phyloP scores from a whole-genome alignment of 1,140 invertebrate genomes.

The Polyergus mexicanus region DNA sequence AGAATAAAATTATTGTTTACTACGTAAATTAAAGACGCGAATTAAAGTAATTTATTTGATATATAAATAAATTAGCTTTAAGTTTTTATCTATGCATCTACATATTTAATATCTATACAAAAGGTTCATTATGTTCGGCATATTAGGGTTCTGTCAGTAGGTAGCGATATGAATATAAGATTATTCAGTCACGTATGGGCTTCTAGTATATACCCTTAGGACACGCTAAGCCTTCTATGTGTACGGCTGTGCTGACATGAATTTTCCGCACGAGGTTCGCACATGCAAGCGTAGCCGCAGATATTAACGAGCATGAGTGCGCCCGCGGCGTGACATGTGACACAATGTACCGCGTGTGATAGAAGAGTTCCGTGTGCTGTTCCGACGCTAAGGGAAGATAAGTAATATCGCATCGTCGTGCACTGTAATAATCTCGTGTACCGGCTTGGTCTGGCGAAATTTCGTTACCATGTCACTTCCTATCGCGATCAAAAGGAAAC shows the following conservation, averaged over 20 bases:
- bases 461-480: conserved; percentile 47
- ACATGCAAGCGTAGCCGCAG: conserved; percentile 23
- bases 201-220: conserved; percentile 21
- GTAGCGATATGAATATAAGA: conserved; percentile 28
- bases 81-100: neutral
- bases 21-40: neutral
- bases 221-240: conserved; percentile 23
- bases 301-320: conserved; percentile 52
- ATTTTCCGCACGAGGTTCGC: conserved; percentile 23
- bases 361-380: conserved; percentile 62
- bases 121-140: neutral
- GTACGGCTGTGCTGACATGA: conserved; percentile 3
- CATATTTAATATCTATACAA: neutral
- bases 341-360: conserved; percentile 46
- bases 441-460: conserved; percentile 6
- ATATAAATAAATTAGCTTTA: neutral
- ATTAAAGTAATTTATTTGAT: neutral
- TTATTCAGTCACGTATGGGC: conserved; percentile 33
- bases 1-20: neutral
- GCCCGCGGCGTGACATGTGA: conserved; percentile 45
- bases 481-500: conserved; percentile 12
- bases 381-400: conserved; percentile 24
- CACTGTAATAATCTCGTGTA: conserved; percentile 60
- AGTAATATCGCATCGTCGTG: conserved; percentile 47
- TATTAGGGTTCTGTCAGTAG: conserved; percentile 11